Evolutionary conservation across 2,888 invertebrate genomes (phyloP), one percentile per base, ranked within the genome.

Genomic region (Meteorus cinctellus): DNA sequence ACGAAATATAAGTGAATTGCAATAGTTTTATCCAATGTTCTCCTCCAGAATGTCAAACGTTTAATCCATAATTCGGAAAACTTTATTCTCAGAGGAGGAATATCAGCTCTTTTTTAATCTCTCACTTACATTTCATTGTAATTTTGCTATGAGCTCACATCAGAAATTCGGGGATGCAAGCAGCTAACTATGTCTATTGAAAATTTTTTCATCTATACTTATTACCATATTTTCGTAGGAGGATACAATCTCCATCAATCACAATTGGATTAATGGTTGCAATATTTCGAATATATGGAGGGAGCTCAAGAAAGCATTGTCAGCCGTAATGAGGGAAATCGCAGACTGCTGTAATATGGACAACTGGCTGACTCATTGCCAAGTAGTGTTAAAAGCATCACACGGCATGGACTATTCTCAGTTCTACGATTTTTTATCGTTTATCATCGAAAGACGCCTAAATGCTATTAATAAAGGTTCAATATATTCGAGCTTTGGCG

Each of bases 221-320:
- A 41, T 41, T 41, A 12, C 8, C 12, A 41, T 41, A 41, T 62
- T 14, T 62, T 31, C 55, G 5, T 80, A 93, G 93, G 93, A 95
- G 78, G 96, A 98, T 87, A 97, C 98, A 41, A 96, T 99, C 85
- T 99, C 99, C 0, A 93, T 99, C 66, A 99, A 99, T 90, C 99
- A 99, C 89, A 99, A 99, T 89, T 98, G 98, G 96, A 92, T 98
- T 76, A 99, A 99, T 91, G 96, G 94, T 0, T 95, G 96, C 85
- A 98, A 98, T 87, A 91, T 98, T 78, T 88, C 91, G 75, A 89
- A 90, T 62, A 93, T 96, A 84, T 97, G 96, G 95, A 84, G 90
- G 0, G 92, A 94, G 66, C 89, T 98, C 66, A 90, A 92, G 79
- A 89, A 90, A 36, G 93, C 93, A 84, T 91, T 97, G 76, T 72